These are phyloP conservation scores for Pseudopleuronectes americanus DNA, from an alignment of 2,797 vertebrate genomes.

Conservation along the genomic window DNA sequence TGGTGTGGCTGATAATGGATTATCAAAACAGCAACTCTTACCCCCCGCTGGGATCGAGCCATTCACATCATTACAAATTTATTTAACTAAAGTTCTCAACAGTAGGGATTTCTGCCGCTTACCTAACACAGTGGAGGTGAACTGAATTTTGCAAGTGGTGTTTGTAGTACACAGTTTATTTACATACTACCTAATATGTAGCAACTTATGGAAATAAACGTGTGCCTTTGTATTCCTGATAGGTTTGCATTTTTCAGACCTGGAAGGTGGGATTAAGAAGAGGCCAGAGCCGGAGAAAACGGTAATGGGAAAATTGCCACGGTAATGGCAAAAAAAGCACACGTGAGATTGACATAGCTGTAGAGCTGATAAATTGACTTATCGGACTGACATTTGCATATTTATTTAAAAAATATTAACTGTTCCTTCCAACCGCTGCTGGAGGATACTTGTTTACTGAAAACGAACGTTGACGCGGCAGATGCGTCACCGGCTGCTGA, in stretches of 20 bases:
- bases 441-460: neutral
- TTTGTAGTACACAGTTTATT: neutral
- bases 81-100: neutral
- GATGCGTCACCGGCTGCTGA: neutral
- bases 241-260: neutral
- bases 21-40: slow-evolving; percentile 30
- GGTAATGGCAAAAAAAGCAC: neutral
- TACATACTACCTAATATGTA: neutral
- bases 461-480: neutral
- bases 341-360: neutral
- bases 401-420: neutral
- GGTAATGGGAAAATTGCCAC: neutral
- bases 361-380: neutral
- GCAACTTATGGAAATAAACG: neutral
- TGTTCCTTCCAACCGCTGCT: neutral
- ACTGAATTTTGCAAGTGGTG: neutral
- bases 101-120: neutral
- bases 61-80: neutral
- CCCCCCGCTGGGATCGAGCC: slow-evolving; percentile 8
- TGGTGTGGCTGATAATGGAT: slow-evolving; percentile 24
- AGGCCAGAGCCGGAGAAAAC: neutral
- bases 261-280: neutral
- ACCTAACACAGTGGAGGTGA: neutral
- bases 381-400: neutral
- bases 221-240: neutral